A percentile compares a stretch with the other conserved stretches of the same genome.
Evolutionary conservation across 2,113 vertebrate species (phyloP).

Genomic region (Cyanoderma ruficeps): DNA sequence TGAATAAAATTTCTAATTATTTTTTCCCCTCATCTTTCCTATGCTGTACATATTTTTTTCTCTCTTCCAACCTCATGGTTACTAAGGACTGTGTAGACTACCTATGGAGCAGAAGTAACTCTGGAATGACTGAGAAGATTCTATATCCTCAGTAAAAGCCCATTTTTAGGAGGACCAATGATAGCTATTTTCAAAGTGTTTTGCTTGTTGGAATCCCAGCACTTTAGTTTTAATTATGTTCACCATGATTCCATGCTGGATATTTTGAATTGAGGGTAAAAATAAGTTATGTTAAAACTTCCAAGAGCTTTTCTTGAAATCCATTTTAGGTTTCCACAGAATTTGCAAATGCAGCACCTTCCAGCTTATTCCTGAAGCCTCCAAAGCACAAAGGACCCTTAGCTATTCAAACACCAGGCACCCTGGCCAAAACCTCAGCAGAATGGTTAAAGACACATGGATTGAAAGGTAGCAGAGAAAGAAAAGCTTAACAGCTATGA

Average conservation of each 20-base stretch:
- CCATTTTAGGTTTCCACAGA: constrained; percentile 65
- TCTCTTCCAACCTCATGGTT: neutral
- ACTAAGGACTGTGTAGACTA: neutral
- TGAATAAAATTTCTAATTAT: neutral
- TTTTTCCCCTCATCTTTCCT: neutral
- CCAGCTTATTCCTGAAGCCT: constrained; percentile 48
- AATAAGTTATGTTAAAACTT: neutral
- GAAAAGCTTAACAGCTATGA: neutral
- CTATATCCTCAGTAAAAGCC: neutral
- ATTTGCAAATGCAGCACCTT: constrained; percentile 19
- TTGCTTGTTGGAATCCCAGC: neutral
- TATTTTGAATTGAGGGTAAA: neutral
- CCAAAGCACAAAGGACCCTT: constrained; percentile 66
- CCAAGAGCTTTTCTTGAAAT: constrained; percentile 4
- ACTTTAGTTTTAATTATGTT: neutral
- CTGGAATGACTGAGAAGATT: neutral
- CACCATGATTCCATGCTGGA: neutral
- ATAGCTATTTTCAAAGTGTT: neutral
- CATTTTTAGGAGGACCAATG: neutral
- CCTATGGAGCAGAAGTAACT: neutral
- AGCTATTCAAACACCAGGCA: constrained; percentile 64
- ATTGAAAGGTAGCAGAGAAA: constrained; percentile 76
- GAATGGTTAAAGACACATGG: constrained; percentile 81
- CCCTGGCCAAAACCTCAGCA: constrained; percentile 72
- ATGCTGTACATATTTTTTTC: neutral